Evolutionary conservation across 2,797 vertebrate species (phyloP).

Genomic region (Buceros bicornis): DNA sequence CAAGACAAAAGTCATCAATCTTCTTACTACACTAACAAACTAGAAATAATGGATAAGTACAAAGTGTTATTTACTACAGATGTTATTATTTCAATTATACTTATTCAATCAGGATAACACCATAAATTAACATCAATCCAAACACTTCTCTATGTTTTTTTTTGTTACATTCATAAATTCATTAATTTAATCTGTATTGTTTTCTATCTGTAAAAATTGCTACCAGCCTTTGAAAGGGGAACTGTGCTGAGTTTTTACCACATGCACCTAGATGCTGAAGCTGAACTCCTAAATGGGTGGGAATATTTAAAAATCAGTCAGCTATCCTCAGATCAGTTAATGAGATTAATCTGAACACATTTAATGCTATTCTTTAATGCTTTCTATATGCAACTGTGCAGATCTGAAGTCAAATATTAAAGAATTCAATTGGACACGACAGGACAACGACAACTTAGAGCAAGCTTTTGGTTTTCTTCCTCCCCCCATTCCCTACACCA

Average conservation of each 20-base stretch:
- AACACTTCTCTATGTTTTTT: neutral
- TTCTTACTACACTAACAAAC: neutral
- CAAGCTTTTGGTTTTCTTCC: fast-evolving
- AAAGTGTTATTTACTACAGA: neutral
- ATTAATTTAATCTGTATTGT: neutral
- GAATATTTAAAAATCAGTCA: neutral
- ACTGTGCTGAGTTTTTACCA: neutral
- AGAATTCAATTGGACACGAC: neutral
- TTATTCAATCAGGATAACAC: neutral
- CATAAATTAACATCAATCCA: neutral
- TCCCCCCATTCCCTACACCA: neutral
- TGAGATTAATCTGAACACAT: neutral
- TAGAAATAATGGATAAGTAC: neutral
- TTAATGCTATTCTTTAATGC: neutral
- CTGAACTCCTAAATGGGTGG: neutral
- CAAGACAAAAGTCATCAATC: neutral
- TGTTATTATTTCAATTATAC: neutral
- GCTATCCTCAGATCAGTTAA: neutral
- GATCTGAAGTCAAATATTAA: neutral
- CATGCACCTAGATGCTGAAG: neutral
- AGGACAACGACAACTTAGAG: neutral
- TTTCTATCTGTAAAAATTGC: neutral
- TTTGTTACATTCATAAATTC: neutral
- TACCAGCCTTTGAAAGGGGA: neutral
- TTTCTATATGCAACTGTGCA: neutral